phyloP scores from a whole-genome alignment of 2,113 vertebrate species.

The Burhinus oedicnemus region DNA sequence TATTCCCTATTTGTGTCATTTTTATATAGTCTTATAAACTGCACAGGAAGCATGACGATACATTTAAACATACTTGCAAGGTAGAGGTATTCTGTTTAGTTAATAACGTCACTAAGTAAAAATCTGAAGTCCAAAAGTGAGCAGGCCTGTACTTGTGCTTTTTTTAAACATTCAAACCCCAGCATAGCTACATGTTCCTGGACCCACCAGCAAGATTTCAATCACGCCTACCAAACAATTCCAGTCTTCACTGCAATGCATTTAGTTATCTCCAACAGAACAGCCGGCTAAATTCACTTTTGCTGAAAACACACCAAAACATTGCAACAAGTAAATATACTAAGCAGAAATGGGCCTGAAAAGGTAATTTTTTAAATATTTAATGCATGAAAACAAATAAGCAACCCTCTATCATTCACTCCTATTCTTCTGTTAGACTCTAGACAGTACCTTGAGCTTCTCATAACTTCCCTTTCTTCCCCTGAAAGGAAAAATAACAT shows the following conservation, averaged over 20 bases:
- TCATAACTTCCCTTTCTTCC: background rate
- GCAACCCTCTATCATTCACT: background rate
- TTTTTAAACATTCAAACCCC: background rate
- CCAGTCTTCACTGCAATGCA: background rate
- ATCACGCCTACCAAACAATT: background rate
- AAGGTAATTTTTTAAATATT: background rate
- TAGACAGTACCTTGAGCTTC: background rate
- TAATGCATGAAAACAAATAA: background rate
- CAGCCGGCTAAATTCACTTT: background rate
- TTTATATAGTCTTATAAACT: background rate
- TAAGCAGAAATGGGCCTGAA: background rate
- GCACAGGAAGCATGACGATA: background rate
- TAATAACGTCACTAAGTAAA: background rate
- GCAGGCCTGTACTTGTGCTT: background rate
- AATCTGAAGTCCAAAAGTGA: background rate
- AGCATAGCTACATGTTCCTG: fast-evolving
- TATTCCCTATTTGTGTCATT: background rate
- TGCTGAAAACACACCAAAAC: background rate
- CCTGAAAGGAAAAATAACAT: slow-evolving; percentile 49
- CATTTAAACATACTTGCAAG: background rate
- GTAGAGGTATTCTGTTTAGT: background rate
- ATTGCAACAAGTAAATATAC: background rate
- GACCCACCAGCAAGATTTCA: background rate
- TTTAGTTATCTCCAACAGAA: background rate
- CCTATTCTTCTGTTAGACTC: background rate